Percentiles rank a stretch among this genome's conserved stretches.
Conservation (phyloP, 2,888 invertebrate genomes). For the Sminthurides aquaticus region DNA sequence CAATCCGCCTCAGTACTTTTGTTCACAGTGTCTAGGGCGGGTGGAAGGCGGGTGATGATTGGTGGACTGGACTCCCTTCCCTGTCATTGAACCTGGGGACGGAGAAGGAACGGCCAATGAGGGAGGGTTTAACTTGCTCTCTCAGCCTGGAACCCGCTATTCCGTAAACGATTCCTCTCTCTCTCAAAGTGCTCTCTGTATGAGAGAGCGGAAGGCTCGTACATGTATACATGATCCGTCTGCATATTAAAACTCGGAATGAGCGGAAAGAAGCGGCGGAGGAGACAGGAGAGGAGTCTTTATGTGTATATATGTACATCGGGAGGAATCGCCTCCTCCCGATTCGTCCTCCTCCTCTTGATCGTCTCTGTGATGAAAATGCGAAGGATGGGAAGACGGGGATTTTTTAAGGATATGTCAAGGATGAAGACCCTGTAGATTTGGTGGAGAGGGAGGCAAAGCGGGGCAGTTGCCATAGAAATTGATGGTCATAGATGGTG, state of each 20-base stretch:
- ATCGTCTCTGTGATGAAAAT: not conserved
- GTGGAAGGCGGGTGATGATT: slow-evolving; percentile 18
- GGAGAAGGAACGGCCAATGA: slow-evolving; percentile 23
- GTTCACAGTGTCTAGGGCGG: not conserved
- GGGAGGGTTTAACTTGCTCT: not conserved
- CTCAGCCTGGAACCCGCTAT: not conserved
- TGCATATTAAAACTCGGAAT: too few species aligned
- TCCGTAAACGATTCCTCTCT: not conserved
- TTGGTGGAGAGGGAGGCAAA: not conserved
- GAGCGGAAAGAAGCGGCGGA: not conserved
- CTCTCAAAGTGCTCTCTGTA: not conserved
- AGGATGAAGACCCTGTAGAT: not conserved
- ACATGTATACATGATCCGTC: too few species aligned
- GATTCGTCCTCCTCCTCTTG: not conserved
- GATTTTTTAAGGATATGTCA: not conserved
- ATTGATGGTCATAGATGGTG: too few species aligned
- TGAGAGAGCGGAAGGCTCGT: not conserved
- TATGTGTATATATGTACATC: not conserved
- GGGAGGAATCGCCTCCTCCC: not conserved
- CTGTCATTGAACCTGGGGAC: slow-evolving; percentile 41
- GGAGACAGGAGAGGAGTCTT: not conserved
- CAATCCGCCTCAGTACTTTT: not conserved
- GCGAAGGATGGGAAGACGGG: not conserved
- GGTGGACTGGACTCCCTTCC: slow-evolving; percentile 32
- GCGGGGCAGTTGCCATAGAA: too few species aligned